Percentiles rank a stretch among this genome's conserved stretches.
Evolutionary conservation across 2,113 vertebrate species (phyloP).

Genomic region (Anser brachyrhynchus): DNA sequence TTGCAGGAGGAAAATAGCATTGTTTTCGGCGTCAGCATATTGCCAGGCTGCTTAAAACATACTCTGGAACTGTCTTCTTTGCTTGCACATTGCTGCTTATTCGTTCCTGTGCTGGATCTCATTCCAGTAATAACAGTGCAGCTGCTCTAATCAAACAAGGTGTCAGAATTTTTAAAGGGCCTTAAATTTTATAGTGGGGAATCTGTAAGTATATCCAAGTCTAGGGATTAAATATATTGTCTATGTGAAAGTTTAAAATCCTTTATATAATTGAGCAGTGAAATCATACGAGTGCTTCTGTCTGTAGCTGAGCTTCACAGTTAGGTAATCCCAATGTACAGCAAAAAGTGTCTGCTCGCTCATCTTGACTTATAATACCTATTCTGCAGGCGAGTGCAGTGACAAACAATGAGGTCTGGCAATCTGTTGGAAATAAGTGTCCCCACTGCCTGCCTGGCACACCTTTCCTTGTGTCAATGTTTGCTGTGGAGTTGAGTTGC

Average conservation of each 20-base stretch:
- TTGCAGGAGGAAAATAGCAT: background rate
- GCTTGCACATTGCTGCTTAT: background rate
- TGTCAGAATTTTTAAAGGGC: background rate
- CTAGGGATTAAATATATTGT: background rate
- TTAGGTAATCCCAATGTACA: background rate
- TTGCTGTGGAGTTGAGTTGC: background rate
- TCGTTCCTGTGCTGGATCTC: background rate
- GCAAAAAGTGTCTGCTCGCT: background rate
- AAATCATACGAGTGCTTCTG: background rate
- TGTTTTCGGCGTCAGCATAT: background rate
- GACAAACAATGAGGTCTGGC: background rate
- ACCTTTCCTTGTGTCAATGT: background rate
- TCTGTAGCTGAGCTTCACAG: background rate
- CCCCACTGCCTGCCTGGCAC: background rate
- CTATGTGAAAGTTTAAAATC: background rate
- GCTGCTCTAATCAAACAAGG: background rate
- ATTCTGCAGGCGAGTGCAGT: background rate
- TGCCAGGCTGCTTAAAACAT: background rate
- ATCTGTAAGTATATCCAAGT: background rate
- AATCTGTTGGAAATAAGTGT: background rate
- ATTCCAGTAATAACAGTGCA: background rate
- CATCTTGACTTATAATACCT: background rate
- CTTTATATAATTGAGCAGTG: background rate
- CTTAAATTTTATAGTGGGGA: background rate
- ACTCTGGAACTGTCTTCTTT: background rate